phyloP scores from a whole-genome alignment of 1,140 invertebrate genomes.

The Plutomurus gul region DNA sequence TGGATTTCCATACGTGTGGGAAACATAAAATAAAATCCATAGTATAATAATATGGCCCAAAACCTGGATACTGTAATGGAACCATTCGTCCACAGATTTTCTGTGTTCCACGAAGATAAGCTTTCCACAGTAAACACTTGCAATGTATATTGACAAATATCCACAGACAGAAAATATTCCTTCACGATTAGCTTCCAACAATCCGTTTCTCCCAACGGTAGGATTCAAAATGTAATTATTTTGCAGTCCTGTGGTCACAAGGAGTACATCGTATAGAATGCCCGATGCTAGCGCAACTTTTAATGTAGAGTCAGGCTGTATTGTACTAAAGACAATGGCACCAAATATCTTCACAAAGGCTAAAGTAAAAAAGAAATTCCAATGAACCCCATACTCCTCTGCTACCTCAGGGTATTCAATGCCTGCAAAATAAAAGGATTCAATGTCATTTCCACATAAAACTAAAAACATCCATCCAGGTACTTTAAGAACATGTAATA shows the following conservation, averaged over 20 bases:
- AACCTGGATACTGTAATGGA: constrained; percentile 56
- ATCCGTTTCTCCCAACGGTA: constrained; percentile 62
- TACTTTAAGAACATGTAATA: no score
- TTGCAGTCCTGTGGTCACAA: constrained; percentile 59
- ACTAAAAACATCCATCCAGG: no score
- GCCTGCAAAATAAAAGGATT: constrained; percentile 61
- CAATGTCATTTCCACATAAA: no score
- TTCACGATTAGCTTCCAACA: constrained; percentile 85
- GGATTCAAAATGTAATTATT: constrained; percentile 71
- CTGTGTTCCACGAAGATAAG: constrained; percentile 59
- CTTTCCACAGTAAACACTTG: constrained; percentile 70
- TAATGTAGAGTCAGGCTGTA: constrained; percentile 60
- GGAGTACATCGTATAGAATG: constrained; percentile 69
- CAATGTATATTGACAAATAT: constrained; percentile 80
- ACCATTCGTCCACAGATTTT: constrained; percentile 56
- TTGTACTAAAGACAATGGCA: constrained; percentile 63
- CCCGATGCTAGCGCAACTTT: constrained; percentile 64
- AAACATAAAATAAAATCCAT: constrained; percentile 61
- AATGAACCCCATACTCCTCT: constrained; percentile 91
- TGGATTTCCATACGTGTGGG: constrained; percentile 63
- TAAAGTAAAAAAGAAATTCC: constrained; percentile 96
- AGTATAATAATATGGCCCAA: constrained; percentile 59
- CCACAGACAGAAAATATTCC: constrained; percentile 82
- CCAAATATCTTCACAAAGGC: constrained; percentile 78
- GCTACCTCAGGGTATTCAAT: constrained; percentile 83